These are phyloP conservation scores for Maniola jurtina DNA, from an alignment of 1,140 invertebrate species.

Conservation along the genomic window DNA sequence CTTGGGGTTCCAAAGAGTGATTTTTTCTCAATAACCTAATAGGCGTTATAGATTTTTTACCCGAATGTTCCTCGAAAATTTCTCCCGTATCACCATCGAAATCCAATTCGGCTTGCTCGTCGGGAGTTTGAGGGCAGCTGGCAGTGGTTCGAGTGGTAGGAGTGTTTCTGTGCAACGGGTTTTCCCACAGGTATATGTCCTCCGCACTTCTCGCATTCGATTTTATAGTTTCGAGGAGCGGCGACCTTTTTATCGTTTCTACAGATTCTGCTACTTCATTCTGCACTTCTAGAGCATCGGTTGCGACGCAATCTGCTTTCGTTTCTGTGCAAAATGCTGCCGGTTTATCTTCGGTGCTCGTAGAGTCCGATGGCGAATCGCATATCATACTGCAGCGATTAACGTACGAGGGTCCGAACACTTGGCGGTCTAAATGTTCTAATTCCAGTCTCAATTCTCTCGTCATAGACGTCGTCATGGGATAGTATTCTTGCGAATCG, in stretches of 20 bases:
- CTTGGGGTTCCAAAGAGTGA: slow-evolving; percentile 59
- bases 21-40: slow-evolving; percentile 77
- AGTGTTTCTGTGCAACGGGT: slow-evolving; percentile 82
- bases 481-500: slow-evolving; percentile 89
- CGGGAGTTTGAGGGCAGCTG: slow-evolving; percentile 81
- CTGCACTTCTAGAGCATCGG: slow-evolving; percentile 43
- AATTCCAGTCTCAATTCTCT: slow-evolving; percentile 88
- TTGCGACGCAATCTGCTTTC: slow-evolving; percentile 36
- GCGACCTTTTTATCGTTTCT: slow-evolving; percentile 57
- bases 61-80: slow-evolving; percentile 81
- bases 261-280: slow-evolving; percentile 42
- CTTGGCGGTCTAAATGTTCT: slow-evolving; percentile 89
- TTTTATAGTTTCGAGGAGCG: slow-evolving; percentile 57
- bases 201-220: slow-evolving; percentile 74
- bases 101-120: slow-evolving; percentile 84
- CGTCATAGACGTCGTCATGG: slow-evolving; percentile 92
- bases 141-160: slow-evolving; percentile 65
- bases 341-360: slow-evolving; percentile 66
- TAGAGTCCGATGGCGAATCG: slow-evolving; percentile 69
- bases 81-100: slow-evolving; percentile 81
- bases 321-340: slow-evolving; percentile 56
- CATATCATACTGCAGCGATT: slow-evolving; percentile 60
- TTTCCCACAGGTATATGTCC: slow-evolving; percentile 88
- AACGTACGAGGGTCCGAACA: slow-evolving; percentile 81
- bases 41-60: slow-evolving; percentile 82